A percentile compares a stretch with the other conserved stretches of the same genome.
Evolutionary conservation across 2,113 vertebrate species (phyloP).

Genomic region (Paradoxurus hermaphroditus): DNA sequence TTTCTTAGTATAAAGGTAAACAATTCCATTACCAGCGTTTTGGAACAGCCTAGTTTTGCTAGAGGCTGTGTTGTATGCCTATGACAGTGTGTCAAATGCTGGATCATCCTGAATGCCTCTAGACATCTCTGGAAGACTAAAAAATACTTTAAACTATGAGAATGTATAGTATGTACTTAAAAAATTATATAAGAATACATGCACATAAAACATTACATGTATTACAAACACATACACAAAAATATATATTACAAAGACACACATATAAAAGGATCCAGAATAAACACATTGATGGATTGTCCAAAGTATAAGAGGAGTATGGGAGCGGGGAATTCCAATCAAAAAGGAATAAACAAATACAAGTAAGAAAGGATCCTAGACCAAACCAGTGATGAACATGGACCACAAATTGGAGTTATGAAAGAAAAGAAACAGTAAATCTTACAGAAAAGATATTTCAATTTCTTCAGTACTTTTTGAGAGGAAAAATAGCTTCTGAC

Average conservation of each 20-base stretch:
- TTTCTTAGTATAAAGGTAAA: not conserved
- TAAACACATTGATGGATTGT: not conserved
- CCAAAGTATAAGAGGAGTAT: not conserved
- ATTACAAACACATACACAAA: not conserved
- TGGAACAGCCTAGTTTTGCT: not conserved
- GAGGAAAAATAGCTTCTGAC: not conserved
- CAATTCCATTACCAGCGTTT: not conserved
- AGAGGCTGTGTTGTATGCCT: not conserved
- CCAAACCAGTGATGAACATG: not conserved
- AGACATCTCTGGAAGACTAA: not conserved
- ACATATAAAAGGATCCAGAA: not conserved
- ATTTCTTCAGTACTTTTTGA: not conserved
- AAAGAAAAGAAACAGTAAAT: not conserved
- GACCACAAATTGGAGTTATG: not conserved
- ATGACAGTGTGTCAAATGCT: not conserved
- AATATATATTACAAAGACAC: not conserved
- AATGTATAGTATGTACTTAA: not conserved
- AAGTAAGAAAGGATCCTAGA: not conserved
- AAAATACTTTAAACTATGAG: constrained; percentile 8
- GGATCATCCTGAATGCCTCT: not conserved
- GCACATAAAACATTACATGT: not conserved
- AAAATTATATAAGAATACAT: not conserved
- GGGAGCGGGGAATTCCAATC: not conserved
- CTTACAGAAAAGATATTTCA: not conserved
- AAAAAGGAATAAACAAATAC: not conserved